A percentile compares a stretch with the other conserved stretches of the same genome.
These are phyloP conservation scores for Muscicapa comitata DNA, from an alignment of 2,797 vertebrate species.

Conservation along the genomic window DNA sequence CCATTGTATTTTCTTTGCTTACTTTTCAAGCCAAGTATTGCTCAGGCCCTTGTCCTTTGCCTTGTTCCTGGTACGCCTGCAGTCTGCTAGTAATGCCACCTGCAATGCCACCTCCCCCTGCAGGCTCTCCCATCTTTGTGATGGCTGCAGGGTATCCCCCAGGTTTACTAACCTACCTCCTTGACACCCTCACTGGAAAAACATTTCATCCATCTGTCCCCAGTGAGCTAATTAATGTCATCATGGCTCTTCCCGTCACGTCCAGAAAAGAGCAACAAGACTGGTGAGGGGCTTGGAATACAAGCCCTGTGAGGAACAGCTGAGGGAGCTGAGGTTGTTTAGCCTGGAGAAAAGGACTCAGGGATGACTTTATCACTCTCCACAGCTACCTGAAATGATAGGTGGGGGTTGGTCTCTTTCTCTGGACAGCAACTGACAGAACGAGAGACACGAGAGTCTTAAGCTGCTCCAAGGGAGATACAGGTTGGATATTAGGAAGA, in stretches of 20 bases:
- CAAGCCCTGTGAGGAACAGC: too few species aligned
- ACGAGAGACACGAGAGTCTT: too few species aligned
- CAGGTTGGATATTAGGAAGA: too few species aligned
- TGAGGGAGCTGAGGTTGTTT: too few species aligned
- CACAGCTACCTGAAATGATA: too few species aligned
- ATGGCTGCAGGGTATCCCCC: not conserved
- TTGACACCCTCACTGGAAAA: not conserved
- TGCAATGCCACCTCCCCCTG: not conserved
- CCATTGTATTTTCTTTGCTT: not conserved
- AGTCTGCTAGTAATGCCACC: not conserved
- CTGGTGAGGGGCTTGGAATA: too few species aligned
- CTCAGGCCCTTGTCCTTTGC: not conserved
- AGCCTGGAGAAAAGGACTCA: too few species aligned
- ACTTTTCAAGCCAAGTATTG: not conserved
- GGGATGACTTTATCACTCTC: too few species aligned
- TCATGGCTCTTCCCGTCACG: accelerated
- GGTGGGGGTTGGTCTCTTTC: too few species aligned
- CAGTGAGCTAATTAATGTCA: not conserved
- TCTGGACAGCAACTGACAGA: too few species aligned
- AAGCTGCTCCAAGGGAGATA: too few species aligned
- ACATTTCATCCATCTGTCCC: not conserved
- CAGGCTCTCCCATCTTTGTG: not conserved
- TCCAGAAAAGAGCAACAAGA: too few species aligned
- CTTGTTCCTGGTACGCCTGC: not conserved
- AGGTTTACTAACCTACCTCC: not conserved